These are phyloP conservation scores for Amaurobius ferox DNA, from an alignment of 2,888 invertebrate genomes.

Conservation along the genomic window DNA sequence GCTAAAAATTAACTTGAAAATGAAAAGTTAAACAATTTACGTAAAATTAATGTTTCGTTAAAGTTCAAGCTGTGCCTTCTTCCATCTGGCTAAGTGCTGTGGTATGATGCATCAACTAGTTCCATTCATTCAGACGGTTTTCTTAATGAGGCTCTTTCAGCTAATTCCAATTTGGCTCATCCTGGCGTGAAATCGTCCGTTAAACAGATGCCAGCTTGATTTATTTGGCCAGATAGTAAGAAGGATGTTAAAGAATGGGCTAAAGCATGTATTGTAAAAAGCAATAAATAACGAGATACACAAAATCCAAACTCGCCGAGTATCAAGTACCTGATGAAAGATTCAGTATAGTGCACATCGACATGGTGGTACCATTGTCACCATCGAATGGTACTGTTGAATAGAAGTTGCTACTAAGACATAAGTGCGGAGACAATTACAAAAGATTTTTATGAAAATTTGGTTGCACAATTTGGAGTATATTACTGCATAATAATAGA, in stretches of 20 bases:
- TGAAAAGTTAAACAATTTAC: no score
- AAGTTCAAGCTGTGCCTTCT: not conserved
- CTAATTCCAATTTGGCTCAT: conserved; percentile 9
- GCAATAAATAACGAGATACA: conserved; percentile 7
- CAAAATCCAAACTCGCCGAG: not conserved
- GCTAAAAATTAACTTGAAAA: no score
- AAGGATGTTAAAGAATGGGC: not conserved
- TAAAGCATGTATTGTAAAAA: not conserved
- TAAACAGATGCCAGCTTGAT: conserved; percentile 19
- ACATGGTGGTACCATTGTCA: conserved; percentile 15
- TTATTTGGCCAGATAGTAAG: conserved; percentile 24
- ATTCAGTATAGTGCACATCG: conserved; percentile 21
- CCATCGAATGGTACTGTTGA: conserved; percentile 18
- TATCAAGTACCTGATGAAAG: conserved; percentile 18
- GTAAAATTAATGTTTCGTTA: no score
- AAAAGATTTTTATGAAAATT: conserved; percentile 23
- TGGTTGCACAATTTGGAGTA: conserved; percentile 20
- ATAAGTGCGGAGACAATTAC: conserved; percentile 3
- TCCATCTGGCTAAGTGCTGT: conserved; percentile 2
- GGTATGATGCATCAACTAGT: conserved; percentile 27
- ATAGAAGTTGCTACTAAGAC: not conserved
- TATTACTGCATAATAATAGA: conserved; percentile 6
- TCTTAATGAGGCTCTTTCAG: not conserved
- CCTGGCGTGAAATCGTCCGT: not conserved
- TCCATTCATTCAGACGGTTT: conserved; percentile 19